Conservation (phyloP, 2,113 vertebrate species). For the Forbesichthys papilliferus region DNA sequence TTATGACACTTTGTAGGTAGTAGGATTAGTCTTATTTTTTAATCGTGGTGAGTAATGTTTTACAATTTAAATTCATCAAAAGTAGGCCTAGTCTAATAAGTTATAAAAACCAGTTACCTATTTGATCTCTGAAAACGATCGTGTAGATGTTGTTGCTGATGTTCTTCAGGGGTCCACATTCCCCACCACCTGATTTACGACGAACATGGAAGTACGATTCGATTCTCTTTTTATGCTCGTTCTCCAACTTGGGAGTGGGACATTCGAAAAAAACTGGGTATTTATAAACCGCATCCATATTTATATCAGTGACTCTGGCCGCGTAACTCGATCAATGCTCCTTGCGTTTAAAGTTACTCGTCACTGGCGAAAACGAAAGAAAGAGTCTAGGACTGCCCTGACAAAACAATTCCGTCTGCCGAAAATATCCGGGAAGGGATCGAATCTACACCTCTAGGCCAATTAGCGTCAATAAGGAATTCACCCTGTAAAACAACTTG, state of each 20-base stretch:
- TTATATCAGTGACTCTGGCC: too few species aligned
- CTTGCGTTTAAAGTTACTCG: background rate
- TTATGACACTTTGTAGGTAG: too few species aligned
- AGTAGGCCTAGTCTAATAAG: background rate
- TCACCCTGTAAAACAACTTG: too few species aligned
- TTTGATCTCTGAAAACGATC: slow-evolving; percentile 8
- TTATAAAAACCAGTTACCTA: slow-evolving; percentile 24
- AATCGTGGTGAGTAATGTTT: too few species aligned
- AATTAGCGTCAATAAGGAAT: too few species aligned
- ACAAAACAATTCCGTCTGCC: too few species aligned
- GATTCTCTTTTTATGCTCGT: background rate
- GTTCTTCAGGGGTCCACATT: slow-evolving; percentile 8
- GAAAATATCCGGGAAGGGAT: too few species aligned
- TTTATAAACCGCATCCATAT: slow-evolving; percentile 6
- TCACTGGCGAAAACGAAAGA: background rate
- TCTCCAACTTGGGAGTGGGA: rapidly evolving
- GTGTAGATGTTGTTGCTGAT: background rate
- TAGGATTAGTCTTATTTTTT: background rate
- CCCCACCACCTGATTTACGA: slow-evolving; percentile 45
- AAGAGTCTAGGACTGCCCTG: too few species aligned
- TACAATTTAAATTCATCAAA: background rate
- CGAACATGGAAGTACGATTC: slow-evolving; percentile 23
- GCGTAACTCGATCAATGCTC: background rate
- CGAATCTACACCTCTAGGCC: too few species aligned
- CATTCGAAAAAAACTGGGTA: slow-evolving; percentile 38